Evolutionary conservation across 2,113 vertebrate genomes (phyloP), one percentile per base, ranked within the genome.

Genomic region (Furnarius figulus): DNA sequence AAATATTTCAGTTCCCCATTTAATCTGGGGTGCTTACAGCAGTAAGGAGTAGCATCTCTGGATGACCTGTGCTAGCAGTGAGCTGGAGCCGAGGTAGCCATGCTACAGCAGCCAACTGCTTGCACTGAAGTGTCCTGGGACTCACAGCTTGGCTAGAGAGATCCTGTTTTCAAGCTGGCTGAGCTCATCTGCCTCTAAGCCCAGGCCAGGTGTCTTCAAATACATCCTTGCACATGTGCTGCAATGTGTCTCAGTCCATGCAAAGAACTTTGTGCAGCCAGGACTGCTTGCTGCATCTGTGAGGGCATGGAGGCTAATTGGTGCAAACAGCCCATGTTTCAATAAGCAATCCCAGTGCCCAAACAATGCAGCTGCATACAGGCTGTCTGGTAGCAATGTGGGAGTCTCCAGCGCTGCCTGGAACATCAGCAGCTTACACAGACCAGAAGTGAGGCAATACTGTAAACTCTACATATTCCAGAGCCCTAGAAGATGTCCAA

Each of bases 301-400:
- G 31, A 37, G 0, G 0, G 44, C 44, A 16, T 1, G 3, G 84
- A 58, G 40, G 24, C 28, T 37, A 42, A 14, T 6, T 1, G 18
- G 33, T 56, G 40, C 14, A 5, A 47, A 10, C 55, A 39, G 33
- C 39, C 33, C 2, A 0, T 17, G 71, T 39, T 44, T 67, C 50
- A 14, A 62, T 19, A 47, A 72, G 67, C 1, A 4, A 9, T 7
- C 12, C 12, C 25, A 35, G n/a, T 7, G 31, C 23, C 65, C 37
- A 4, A 30, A 15, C 8, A 61, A n/a, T 1, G 1, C 39, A 47
- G 49, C 27, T 74, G n/a, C 0, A 1, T 21, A 30, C 40, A 75
- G 56, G 35, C 59, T 50, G 59, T n/a, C 33, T 31, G 84, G 4
- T 9, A 2, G 80, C 27, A n/a, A 52, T 1, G 1, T 30, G 49